These are phyloP conservation scores for Cancer borealis DNA, from an alignment of 2,888 invertebrate species.

Conservation along the genomic window DNA sequence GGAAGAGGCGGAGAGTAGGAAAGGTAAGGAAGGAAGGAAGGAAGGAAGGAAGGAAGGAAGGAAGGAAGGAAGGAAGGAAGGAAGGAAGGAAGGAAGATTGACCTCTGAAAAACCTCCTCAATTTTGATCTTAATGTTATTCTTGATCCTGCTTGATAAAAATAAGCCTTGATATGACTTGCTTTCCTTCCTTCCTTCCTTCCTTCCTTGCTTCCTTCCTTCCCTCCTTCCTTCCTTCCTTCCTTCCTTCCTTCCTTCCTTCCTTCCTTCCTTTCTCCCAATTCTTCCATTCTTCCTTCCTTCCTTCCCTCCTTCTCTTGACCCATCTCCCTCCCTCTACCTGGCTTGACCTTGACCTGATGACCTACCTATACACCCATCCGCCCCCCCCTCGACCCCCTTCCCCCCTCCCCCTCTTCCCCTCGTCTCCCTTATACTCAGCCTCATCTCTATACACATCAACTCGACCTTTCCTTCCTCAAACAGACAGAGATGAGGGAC, in stretches of 20 bases:
- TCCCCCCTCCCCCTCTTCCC: background rate
- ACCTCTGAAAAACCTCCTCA: too few species aligned
- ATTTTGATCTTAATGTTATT: background rate
- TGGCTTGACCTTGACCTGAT: background rate
- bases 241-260: background rate
- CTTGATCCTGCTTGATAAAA: background rate
- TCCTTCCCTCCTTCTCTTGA: background rate
- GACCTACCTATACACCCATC: background rate
- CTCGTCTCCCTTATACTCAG: background rate
- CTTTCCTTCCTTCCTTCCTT: background rate
- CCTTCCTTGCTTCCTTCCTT: too few species aligned
- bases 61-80: background rate
- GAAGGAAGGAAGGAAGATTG: background rate
- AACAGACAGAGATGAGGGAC: background rate
- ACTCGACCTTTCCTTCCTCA: background rate
- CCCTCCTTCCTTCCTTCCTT: background rate
- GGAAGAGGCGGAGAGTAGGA: background rate
- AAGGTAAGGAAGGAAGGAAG: background rate
- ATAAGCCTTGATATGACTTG: background rate
- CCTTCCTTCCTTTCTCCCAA: background rate
- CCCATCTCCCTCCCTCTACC: background rate
- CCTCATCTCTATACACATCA: background rate
- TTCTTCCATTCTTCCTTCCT: background rate
- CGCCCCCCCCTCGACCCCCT: background rate
- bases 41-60: background rate